Conservation (phyloP, 2,113 vertebrate genomes). For the Heliornis fulica region DNA sequence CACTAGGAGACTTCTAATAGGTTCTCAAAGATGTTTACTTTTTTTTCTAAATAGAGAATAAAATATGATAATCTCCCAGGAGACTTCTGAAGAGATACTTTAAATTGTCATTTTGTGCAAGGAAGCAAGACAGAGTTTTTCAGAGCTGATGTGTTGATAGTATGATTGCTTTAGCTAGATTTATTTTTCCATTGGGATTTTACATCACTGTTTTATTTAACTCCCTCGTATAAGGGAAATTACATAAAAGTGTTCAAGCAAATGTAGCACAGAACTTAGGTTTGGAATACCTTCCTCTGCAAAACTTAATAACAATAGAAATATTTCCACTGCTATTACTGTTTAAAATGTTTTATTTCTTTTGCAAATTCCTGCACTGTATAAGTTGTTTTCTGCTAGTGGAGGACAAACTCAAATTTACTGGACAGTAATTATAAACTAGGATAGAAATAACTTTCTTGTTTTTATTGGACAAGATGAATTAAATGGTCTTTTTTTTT, state of each 20-base stretch:
- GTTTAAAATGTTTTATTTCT: background rate
- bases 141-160: conserved; percentile 16
- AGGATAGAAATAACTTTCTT: background rate
- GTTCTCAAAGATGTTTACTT: background rate
- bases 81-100: conserved; percentile 41
- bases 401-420: background rate
- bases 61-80: background rate
- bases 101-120: conserved; percentile 35
- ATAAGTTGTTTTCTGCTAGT: background rate
- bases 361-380: background rate
- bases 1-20: background rate
- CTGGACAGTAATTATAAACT: background rate
- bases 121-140: conserved; percentile 3
- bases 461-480: background rate
- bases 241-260: background rate
- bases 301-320: background rate
- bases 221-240: background rate
- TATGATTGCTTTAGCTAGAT: conserved; percentile 4
- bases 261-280: background rate
- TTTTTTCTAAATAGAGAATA: background rate
- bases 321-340: background rate
- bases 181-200: conserved; percentile 13
- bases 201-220: background rate
- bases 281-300: background rate
- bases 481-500: background rate